These are phyloP conservation scores for Actinia equina DNA, from an alignment of 64 coral and sea anemone species.

Conservation along the genomic window DNA sequence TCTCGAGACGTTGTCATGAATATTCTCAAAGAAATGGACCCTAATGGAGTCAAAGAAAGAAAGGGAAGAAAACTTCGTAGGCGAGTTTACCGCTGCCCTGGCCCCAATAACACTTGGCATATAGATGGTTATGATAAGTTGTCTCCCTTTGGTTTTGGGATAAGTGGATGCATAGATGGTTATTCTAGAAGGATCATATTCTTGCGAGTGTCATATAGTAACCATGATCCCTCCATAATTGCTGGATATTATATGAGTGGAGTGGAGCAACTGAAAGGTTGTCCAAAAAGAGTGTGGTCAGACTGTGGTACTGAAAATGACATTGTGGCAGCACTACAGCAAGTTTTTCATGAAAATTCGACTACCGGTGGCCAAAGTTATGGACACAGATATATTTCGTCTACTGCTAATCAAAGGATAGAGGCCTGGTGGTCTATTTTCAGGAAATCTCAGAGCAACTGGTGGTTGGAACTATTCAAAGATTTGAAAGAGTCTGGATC, in stretches of 20 bases:
- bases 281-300: slow-evolving; percentile 38
- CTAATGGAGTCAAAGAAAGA: too few species aligned
- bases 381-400: slow-evolving; percentile 38
- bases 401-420: slow-evolving; percentile 57
- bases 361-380: not conserved
- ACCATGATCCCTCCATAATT: slow-evolving; percentile 48
- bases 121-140: not conserved
- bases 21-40: too few species aligned
- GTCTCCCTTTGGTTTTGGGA: slow-evolving; percentile 41
- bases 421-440: slow-evolving; percentile 54
- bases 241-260: not conserved
- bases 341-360: too few species aligned
- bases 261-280: slow-evolving; percentile 43
- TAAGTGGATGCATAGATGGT: slow-evolving; percentile 53
- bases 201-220: slow-evolving; percentile 53
- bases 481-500: slow-evolving; percentile 34
- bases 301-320: slow-evolving; percentile 66
- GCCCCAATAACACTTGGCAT: slow-evolving; percentile 33
- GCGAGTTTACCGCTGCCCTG: slow-evolving; percentile 46
- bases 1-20: too few species aligned
- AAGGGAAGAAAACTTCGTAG: not conserved
- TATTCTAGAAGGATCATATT: slow-evolving; percentile 56
- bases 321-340: slow-evolving; percentile 41
- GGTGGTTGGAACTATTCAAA: slow-evolving; percentile 62
- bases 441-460: slow-evolving; percentile 29